phyloP scores from a whole-genome alignment of 2,888 invertebrate species.

The Drosophila niveifrons region DNA sequence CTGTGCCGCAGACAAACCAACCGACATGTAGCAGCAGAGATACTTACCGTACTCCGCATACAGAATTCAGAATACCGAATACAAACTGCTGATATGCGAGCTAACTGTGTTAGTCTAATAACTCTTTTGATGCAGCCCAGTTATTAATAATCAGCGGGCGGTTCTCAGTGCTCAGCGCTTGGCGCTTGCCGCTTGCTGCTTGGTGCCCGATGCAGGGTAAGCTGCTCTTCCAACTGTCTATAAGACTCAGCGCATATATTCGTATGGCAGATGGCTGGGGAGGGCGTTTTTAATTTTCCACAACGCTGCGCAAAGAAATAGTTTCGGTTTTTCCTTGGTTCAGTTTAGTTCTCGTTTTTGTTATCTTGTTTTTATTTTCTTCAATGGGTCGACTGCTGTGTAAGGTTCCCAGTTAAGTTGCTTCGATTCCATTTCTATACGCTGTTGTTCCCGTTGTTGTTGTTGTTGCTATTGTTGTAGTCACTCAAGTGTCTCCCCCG shows the following conservation, averaged over 20 bases:
- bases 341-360: slow-evolving; percentile 31
- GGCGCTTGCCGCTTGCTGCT: not conserved
- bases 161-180: slow-evolving; percentile 3
- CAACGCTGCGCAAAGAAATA: slow-evolving; percentile 83
- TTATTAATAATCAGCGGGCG: slow-evolving; percentile 70
- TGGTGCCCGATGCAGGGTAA: not conserved
- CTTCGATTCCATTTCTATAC: slow-evolving; percentile 32
- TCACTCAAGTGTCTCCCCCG: slow-evolving; percentile 79
- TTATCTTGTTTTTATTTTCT: slow-evolving; percentile 28
- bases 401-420: slow-evolving; percentile 49
- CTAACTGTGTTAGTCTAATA: slow-evolving; percentile 65
- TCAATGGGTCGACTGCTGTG: slow-evolving; percentile 36
- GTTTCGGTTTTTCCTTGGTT: slow-evolving; percentile 65
- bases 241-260: slow-evolving; percentile 1
- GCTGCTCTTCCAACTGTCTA: slow-evolving; percentile 14
- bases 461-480: slow-evolving; percentile 56
- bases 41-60: not conserved
- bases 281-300: slow-evolving; percentile 81
- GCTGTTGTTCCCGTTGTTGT: slow-evolving; percentile 16
- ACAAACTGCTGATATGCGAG: slow-evolving; percentile 14
- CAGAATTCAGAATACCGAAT: not conserved
- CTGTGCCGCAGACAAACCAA: slow-evolving; percentile 30
- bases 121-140: slow-evolving; percentile 61
- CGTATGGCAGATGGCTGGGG: slow-evolving; percentile 18
- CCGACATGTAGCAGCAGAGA: slow-evolving; percentile 5